Evolutionary conservation across 2,113 vertebrate genomes (phyloP), one percentile per base, ranked within the genome.

Genomic region (Erythrolamprus reginae): DNA sequence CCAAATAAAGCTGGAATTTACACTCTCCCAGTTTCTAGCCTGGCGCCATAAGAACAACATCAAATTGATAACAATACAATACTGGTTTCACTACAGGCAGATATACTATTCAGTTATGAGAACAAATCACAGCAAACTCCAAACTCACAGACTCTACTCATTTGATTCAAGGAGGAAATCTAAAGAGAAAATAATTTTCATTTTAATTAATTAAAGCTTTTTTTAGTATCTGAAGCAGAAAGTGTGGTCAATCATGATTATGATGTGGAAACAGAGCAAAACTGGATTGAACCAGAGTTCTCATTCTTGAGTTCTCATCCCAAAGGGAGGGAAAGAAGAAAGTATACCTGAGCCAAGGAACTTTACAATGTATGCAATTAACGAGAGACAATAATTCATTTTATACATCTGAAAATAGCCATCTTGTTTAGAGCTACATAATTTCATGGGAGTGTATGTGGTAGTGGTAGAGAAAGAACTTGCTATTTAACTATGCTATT

Each of bases 31-130:
- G n/a, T 38, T 70, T 70, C 65, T 70, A 70, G 5, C n/a, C 65
- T 19, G n/a, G 65, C 1, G 6, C 12, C n/a, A 70, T 70, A 70
- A 70, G 5, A 15, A 33, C 15, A 33, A 38, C n/a, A 38, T 2
- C 65, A 70, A 70, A 70, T 6, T 82, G 84, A 82, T 90, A 90
- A 85, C 21, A 38, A 85, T 92, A 89, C 93, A 91, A 28, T 33
- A 70, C 23, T 28, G 23, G 12, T 50, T 70, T 28, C 7, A 48
- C 13, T 52, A 6, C 17, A 77, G 24, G n/a, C 17, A 56, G 50
- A 83, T 7, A 47, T 45, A 56, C 42, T 55, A 42, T 3, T n/a
- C 82, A 83, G 15, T 9, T 53, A 19, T 77, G 50, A 42, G 82
- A 45, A 83, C 42, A 83, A 83, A 47, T 9, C 17, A 58, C 28